A percentile compares a stretch with the other conserved stretches of the same genome.
Evolutionary conservation across 2,888 invertebrate genomes (phyloP).

Genomic region (Drosophila robusta): DNA sequence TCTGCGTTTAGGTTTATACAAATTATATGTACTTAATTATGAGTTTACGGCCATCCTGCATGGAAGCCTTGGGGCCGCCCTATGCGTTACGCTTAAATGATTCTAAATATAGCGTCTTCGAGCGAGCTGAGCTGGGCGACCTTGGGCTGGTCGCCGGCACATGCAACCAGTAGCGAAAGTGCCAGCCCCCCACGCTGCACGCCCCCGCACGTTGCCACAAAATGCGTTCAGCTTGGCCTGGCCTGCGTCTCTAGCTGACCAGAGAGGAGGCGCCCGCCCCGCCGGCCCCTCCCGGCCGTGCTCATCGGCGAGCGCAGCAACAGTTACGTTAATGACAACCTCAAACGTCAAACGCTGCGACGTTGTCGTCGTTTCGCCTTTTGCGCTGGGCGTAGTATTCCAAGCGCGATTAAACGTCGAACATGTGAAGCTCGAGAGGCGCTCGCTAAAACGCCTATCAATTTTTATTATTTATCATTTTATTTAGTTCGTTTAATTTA

Average conservation of each 20-base stretch:
- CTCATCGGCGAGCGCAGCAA: conserved; percentile 7
- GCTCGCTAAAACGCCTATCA: conserved; percentile 43
- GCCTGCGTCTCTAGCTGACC: conserved; percentile 9
- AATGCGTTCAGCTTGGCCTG: conserved; percentile 38
- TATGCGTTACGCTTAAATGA: conserved; percentile 58
- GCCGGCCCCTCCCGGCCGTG: no score
- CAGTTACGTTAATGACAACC: conserved; percentile 53
- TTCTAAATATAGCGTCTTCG: conserved; percentile 50
- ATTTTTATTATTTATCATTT: conserved; percentile 39
- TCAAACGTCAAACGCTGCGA: conserved; percentile 46
- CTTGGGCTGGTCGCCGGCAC: conserved; percentile 49
- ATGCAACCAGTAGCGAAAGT: conserved; percentile 73
- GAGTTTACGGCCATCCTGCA: conserved; percentile 9
- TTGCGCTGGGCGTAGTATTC: conserved; percentile 74
- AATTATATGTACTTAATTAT: conserved; percentile 12
- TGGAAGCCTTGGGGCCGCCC: conserved; percentile 20
- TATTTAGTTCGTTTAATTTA: conserved; percentile 22
- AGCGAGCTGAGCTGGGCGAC: conserved; percentile 43
- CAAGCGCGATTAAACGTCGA: conserved; percentile 84
- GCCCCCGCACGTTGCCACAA: neutral
- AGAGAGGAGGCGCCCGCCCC: conserved; percentile 2
- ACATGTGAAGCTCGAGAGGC: conserved; percentile 82
- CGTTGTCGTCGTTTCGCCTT: conserved; percentile 40
- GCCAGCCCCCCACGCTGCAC: conserved; percentile 3
- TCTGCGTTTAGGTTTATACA: neutral